phyloP scores from a whole-genome alignment of 2,888 invertebrate species.

The Neoaliturus tenellus region DNA sequence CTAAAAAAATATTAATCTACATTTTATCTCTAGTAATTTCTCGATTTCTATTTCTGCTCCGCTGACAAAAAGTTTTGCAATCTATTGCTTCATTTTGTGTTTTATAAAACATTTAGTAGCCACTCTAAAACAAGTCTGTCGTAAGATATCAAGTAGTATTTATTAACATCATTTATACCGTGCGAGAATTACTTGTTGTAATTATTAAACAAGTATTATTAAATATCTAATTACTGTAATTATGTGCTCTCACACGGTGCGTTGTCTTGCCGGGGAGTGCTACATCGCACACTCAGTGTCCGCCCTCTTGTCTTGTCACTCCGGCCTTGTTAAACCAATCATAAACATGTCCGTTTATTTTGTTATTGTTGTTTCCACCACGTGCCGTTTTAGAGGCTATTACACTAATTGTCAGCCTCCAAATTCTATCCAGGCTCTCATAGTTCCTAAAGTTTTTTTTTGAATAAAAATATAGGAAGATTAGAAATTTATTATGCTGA shows the following conservation, averaged over 20 bases:
- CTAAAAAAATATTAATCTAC: background rate
- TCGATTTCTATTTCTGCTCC: background rate
- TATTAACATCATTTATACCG: no score
- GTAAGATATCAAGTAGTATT: background rate
- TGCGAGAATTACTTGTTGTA: background rate
- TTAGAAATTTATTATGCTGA: no score
- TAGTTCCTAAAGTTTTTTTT: no score
- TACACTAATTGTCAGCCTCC: no score
- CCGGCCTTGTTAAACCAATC: background rate
- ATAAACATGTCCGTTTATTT: background rate
- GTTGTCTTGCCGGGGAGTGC: background rate
- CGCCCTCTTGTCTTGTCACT: background rate
- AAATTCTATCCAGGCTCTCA: no score
- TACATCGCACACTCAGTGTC: background rate
- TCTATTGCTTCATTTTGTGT: background rate
- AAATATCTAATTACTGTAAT: conserved; percentile 21
- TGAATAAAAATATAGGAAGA: no score
- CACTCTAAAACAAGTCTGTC: background rate
- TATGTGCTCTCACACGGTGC: background rate
- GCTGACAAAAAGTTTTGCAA: background rate
- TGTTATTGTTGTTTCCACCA: background rate
- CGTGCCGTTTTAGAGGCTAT: background rate
- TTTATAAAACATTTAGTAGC: background rate
- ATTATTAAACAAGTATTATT: background rate
- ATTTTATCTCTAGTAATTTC: background rate